Evolutionary conservation across 1,140 invertebrate species (phyloP).

Genomic region (Philopotamus ludificatus): DNA sequence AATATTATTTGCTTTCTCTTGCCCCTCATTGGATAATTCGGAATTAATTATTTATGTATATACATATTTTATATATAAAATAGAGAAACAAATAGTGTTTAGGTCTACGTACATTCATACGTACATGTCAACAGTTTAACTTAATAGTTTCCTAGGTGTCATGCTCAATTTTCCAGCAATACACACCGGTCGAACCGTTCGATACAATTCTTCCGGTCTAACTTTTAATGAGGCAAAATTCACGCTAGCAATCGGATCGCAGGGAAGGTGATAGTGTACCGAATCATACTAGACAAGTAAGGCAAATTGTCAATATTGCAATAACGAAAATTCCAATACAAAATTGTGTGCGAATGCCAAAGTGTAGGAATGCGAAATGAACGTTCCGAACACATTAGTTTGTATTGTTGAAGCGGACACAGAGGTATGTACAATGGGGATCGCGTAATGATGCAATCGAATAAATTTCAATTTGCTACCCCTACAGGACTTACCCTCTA

Average conservation of each 20-base stretch:
- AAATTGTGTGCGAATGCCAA: slow-evolving; percentile 13
- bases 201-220: no score
- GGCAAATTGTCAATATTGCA: slow-evolving; percentile 20
- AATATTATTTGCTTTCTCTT: no score
- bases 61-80: no score
- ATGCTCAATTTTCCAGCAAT: slow-evolving; percentile 2
- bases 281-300: neutral
- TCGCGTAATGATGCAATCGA: no score
- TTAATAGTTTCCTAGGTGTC: slow-evolving; percentile 26
- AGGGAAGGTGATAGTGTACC: neutral
- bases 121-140: no score
- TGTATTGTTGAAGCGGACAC: neutral
- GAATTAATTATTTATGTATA: no score
- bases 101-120: no score
- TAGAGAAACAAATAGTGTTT: no score
- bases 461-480: no score
- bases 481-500: no score
- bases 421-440: no score
- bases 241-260: neutral
- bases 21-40: no score
- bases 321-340: slow-evolving; percentile 19
- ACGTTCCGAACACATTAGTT: neutral
- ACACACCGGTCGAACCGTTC: slow-evolving; percentile 22
- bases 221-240: slow-evolving; percentile 39
- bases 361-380: slow-evolving; percentile 19